Conservation (phyloP, 1,140 invertebrate species). For the Drosophila orena region DNA sequence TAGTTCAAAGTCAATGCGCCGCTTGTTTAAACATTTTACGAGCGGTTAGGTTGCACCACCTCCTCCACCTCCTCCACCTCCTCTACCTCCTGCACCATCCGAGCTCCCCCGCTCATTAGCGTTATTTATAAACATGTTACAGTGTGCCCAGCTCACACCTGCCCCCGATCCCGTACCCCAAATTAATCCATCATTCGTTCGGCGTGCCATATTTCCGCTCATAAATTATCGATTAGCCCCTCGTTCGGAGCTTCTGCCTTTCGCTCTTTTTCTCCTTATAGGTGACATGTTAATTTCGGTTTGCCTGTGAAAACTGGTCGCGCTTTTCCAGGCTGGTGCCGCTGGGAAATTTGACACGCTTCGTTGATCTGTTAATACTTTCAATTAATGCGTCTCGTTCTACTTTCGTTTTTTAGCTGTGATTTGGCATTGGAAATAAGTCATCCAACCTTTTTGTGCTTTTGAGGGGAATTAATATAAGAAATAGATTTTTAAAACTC, state of each 20-base stretch:
- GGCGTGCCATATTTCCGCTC: conserved; percentile 65
- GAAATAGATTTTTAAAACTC: too few species aligned
- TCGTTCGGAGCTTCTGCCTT: conserved; percentile 23
- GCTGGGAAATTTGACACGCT: conserved; percentile 41
- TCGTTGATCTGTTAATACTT: conserved; percentile 60
- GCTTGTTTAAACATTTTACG: conserved; percentile 77
- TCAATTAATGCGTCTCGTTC: conserved; percentile 56
- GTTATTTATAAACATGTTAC: conserved; percentile 79
- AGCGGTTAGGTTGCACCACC: conserved; percentile 11
- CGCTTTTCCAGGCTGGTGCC: conserved; percentile 36
- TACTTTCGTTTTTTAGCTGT: conserved; percentile 18
- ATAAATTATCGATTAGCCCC: conserved; percentile 77
- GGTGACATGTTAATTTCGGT: conserved; percentile 71
- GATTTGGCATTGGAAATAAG: too few species aligned
- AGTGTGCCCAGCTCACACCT: conserved; percentile 36
- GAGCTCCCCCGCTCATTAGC: conserved; percentile 56
- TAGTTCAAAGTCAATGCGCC: conserved; percentile 68
- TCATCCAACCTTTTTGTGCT: too few species aligned
- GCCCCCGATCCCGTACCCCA: background rate
- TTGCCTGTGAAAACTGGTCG: conserved; percentile 46
- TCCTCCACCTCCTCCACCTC: background rate
- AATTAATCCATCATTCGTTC: conserved; percentile 47
- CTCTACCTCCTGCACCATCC: background rate
- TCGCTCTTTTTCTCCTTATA: conserved; percentile 18
- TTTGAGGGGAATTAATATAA: too few species aligned